These are phyloP conservation scores for Chelonia mydas DNA, from an alignment of 2,797 vertebrate genomes.

Conservation along the genomic window DNA sequence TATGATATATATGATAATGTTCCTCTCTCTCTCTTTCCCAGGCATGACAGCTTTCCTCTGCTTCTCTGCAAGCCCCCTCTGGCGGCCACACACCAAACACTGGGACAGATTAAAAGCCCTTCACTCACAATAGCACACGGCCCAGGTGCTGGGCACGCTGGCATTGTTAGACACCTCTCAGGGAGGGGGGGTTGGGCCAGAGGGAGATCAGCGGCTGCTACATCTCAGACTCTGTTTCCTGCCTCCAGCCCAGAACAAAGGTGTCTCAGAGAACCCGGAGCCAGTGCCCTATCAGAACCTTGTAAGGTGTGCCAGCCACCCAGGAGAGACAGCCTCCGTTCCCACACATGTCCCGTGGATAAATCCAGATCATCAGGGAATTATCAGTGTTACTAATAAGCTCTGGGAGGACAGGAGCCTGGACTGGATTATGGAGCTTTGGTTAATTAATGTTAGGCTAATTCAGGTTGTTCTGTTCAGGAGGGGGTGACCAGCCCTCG, in stretches of 20 bases:
- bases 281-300: background rate
- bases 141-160: no score
- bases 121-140: background rate
- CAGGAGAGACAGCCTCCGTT: background rate
- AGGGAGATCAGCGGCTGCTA: background rate
- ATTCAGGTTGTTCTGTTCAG: background rate
- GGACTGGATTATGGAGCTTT: background rate
- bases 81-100: background rate
- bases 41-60: background rate
- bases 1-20: background rate
- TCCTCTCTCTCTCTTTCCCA: background rate
- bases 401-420: accelerated
- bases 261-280: background rate
- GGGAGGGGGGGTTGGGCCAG: background rate
- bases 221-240: background rate
- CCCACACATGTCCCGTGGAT: background rate
- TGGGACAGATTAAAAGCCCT: background rate
- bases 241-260: background rate
- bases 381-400: background rate
- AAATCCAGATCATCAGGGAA: background rate
- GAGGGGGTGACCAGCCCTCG: background rate
- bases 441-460: background rate
- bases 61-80: background rate
- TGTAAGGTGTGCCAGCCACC: background rate
- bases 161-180: no score